Evolutionary conservation across 2,797 vertebrate species (phyloP).

Genomic region (Onychomys leucogaster): DNA sequence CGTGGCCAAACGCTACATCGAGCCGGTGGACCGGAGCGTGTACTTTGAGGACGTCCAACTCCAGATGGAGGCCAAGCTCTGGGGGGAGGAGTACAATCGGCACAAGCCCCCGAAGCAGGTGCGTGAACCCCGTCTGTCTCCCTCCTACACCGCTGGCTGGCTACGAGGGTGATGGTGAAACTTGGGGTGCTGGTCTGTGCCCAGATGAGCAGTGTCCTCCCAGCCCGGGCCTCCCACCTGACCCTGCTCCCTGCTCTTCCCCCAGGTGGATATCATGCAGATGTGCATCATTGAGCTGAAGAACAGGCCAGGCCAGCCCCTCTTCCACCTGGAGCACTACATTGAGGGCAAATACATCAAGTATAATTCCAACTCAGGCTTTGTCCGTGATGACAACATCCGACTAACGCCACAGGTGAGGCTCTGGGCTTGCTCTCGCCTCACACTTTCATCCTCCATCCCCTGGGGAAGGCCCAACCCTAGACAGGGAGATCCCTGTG

Average conservation of each 20-base stretch:
- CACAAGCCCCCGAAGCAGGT: slow-evolving; percentile 99
- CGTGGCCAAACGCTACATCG: slow-evolving; percentile 96
- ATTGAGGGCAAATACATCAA: slow-evolving; percentile 99
- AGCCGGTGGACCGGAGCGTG: slow-evolving; percentile 92
- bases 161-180: fast-evolving
- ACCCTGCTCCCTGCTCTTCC: background rate
- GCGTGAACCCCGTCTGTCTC: background rate
- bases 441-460: background rate
- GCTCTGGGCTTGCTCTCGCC: background rate
- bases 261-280: slow-evolving; percentile 98
- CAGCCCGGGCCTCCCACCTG: background rate
- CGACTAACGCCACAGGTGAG: slow-evolving; percentile 97
- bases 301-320: slow-evolving; percentile 91
- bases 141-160: background rate
- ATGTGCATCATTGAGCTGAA: slow-evolving; percentile 96
- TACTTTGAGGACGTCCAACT: slow-evolving; percentile 98
- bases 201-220: background rate
- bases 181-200: background rate
- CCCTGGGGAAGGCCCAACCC: background rate
- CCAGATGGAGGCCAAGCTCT: slow-evolving; percentile 99
- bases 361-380: slow-evolving; percentile 99
- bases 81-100: slow-evolving; percentile 98
- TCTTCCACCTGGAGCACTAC: slow-evolving; percentile 98
- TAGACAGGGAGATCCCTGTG: background rate
- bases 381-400: slow-evolving; percentile 96